A percentile compares a stretch with the other conserved stretches of the same genome.
Conservation (phyloP, 1,140 invertebrate genomes). For the Zaprionus taronus region DNA sequence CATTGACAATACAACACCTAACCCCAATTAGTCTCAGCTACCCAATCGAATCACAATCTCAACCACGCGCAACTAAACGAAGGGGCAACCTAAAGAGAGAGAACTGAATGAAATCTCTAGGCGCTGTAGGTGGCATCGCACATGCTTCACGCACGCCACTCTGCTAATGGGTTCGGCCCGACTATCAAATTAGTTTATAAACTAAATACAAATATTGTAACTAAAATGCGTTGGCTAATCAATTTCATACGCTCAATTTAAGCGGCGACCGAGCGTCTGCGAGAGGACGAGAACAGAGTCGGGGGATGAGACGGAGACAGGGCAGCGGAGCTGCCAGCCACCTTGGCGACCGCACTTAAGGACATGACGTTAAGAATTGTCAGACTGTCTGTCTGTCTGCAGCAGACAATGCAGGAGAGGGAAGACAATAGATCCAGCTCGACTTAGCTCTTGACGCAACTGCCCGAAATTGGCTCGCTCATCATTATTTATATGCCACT, state of each 20-base stretch:
- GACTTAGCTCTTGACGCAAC: conserved; percentile 71
- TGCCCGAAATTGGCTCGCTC: conserved; percentile 75
- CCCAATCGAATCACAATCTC: background rate
- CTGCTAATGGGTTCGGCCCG: conserved; percentile 38
- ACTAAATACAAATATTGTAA: conserved; percentile 73
- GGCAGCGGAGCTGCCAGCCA: conserved; percentile 45
- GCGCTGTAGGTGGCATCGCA: conserved; percentile 39
- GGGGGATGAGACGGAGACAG: conserved; percentile 1
- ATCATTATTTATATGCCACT: conserved; percentile 79
- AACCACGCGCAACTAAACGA: conserved; percentile 16
- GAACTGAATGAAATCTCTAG: conserved; percentile 47
- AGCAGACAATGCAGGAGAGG: conserved; percentile 46
- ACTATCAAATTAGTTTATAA: conserved; percentile 71
- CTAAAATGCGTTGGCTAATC: conserved; percentile 73
- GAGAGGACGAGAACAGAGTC: conserved; percentile 7
- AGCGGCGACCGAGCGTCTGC: conserved; percentile 68
- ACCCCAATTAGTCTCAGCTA: background rate
- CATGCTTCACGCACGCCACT: conserved; percentile 53
- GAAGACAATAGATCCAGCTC: conserved; percentile 49
- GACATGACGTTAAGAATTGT: conserved; percentile 30
- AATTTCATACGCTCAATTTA: conserved; percentile 74
- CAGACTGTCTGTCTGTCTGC: conserved; percentile 44
- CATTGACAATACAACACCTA: background rate
- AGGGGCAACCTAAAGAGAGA: background rate
- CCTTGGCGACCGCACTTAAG: conserved; percentile 73